phyloP scores from a whole-genome alignment of 2,888 invertebrate species.

The Drosophila eohydei region DNA sequence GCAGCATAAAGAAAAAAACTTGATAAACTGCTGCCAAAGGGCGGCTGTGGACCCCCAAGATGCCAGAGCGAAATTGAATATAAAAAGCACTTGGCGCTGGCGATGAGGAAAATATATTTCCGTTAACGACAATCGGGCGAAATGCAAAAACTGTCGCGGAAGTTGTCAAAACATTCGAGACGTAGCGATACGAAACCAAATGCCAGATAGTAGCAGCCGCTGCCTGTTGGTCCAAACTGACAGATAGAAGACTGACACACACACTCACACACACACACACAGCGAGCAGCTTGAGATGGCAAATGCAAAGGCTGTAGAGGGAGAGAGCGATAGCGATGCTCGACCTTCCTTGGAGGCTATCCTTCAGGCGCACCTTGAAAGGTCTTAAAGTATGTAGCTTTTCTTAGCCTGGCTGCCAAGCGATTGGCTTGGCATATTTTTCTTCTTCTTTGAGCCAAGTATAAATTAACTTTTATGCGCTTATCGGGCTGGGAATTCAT shows the following conservation, averaged over 20 bases:
- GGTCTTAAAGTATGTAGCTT: constrained; percentile 18
- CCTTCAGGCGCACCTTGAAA: constrained; percentile 45
- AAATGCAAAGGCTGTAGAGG: background rate
- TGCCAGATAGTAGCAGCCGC: constrained; percentile 46
- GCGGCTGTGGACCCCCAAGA: constrained; percentile 26
- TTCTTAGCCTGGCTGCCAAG: constrained; percentile 7
- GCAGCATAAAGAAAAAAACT: constrained; percentile 42
- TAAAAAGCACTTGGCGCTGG: constrained; percentile 41
- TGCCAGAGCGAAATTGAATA: constrained; percentile 46
- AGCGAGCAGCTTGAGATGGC: background rate
- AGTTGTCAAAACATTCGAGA: constrained; percentile 76
- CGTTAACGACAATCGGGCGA: constrained; percentile 70
- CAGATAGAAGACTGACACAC: constrained; percentile 17
- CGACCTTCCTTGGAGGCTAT: constrained; percentile 45
- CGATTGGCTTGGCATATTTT: constrained; percentile 26
- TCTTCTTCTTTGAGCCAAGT: constrained; percentile 24
- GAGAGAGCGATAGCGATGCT: background rate
- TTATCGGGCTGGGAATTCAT: constrained; percentile 53
- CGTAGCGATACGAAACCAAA: constrained; percentile 52
- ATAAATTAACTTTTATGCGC: constrained; percentile 63
- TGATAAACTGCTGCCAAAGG: constrained; percentile 41
- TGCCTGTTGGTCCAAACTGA: constrained; percentile 35
- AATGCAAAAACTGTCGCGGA: constrained; percentile 77
- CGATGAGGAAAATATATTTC: constrained; percentile 68
- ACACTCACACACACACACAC: constrained; percentile 6